Percentiles rank a stretch among this genome's conserved stretches.
Conservation (phyloP, 1,140 invertebrate genomes). For the Drosophila obscura region DNA sequence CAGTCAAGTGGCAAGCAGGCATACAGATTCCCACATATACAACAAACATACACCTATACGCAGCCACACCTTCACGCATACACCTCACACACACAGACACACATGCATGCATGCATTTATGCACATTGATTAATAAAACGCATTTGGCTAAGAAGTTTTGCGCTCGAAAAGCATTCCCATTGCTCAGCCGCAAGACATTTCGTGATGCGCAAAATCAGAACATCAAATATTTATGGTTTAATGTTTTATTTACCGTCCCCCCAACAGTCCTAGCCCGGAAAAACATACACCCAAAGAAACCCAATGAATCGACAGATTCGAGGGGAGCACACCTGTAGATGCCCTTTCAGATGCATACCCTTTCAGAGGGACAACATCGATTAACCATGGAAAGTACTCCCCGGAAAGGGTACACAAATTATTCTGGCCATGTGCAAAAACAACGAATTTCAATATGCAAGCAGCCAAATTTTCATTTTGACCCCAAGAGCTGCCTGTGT, state of each 20-base stretch:
- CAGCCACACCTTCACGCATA: constrained; percentile 11
- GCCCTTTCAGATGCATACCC: background rate
- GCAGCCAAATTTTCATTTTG: constrained; percentile 35
- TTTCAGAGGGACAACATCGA: too few species aligned
- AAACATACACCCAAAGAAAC: constrained; percentile 9
- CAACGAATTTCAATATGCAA: constrained; percentile 45
- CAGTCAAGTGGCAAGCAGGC: constrained; percentile 72
- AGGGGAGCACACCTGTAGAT: background rate
- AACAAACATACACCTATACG: constrained; percentile 11
- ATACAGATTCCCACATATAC: constrained; percentile 40
- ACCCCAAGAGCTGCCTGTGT: constrained; percentile 13
- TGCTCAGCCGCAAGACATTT: constrained; percentile 41
- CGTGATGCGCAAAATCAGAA: constrained; percentile 36
- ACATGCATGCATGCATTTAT: constrained; percentile 14
- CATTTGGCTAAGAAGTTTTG: constrained; percentile 77
- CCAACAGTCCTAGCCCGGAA: background rate
- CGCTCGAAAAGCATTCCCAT: constrained; percentile 46
- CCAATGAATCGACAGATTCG: background rate
- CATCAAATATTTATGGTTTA: constrained; percentile 50
- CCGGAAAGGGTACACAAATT: background rate
- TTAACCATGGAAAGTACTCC: too few species aligned
- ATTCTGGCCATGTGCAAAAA: constrained; percentile 50
- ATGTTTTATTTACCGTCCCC: constrained; percentile 40
- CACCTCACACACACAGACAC: constrained; percentile 24
- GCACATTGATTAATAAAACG: constrained; percentile 79